A percentile compares a stretch with the other conserved stretches of the same genome.
phyloP scores from a whole-genome alignment of 2,113 vertebrate genomes.

The Entelurus aequoreus region DNA sequence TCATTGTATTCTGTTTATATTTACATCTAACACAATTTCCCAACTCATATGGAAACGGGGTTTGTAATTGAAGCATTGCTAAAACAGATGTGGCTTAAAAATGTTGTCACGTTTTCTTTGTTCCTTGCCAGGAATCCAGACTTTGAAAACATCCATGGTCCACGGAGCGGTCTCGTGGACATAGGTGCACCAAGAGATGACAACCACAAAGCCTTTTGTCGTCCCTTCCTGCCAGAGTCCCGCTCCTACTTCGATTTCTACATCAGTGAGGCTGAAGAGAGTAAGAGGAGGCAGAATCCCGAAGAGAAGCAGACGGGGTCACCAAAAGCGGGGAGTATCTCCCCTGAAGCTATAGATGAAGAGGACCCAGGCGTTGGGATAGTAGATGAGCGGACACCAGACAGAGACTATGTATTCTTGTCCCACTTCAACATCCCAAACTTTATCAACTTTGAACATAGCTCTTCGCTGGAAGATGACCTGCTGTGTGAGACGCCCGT shows the following conservation, averaged over 20 bases:
- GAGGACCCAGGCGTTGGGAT: constrained; percentile 28
- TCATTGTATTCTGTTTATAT: too few relatives aligned
- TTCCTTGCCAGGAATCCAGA: constrained; percentile 74
- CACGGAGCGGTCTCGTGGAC: constrained; percentile 78
- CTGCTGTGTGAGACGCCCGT: constrained; percentile 77
- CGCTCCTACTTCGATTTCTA: constrained; percentile 83
- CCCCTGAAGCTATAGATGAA: constrained; percentile 41
- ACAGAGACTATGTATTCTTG: constrained; percentile 62
- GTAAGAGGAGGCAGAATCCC: constrained; percentile 13
- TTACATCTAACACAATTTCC: too few relatives aligned
- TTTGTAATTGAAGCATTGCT: too few relatives aligned
- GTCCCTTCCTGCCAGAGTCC: constrained; percentile 70
- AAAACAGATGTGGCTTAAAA: too few relatives aligned
- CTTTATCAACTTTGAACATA: constrained; percentile 84
- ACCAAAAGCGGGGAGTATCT: constrained; percentile 31
- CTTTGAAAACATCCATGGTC: constrained; percentile 73
- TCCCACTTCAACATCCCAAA: constrained; percentile 88
- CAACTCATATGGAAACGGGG: too few relatives aligned
- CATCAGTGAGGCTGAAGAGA: constrained; percentile 75
- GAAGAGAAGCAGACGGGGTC: neutral
- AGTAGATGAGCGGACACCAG: constrained; percentile 50
- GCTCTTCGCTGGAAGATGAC: constrained; percentile 78
- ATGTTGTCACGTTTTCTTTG: neutral
- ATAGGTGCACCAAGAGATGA: constrained; percentile 67
- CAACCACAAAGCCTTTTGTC: constrained; percentile 74